Evolutionary conservation across 2,797 vertebrate species (phyloP).

Genomic region (Microctenopoma stevenorrisi): DNA sequence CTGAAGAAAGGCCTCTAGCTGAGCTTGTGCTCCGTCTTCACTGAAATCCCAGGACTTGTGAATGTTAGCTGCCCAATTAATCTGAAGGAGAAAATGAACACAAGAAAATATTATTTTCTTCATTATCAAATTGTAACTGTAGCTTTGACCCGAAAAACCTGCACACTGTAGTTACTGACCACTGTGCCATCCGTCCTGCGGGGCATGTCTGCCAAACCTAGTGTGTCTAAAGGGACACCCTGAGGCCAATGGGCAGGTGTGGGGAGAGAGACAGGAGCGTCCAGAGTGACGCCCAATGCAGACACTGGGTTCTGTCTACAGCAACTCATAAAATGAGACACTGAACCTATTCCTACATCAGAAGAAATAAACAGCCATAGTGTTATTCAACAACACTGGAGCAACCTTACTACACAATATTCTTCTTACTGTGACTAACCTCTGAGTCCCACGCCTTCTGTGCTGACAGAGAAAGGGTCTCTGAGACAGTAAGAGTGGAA

Average conservation of each 20-base stretch:
- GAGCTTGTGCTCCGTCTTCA: slow-evolving; percentile 77
- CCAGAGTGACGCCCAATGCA: slow-evolving; percentile 66
- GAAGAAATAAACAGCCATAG: neutral
- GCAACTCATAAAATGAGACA: slow-evolving; percentile 84
- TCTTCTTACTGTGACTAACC: slow-evolving; percentile 54
- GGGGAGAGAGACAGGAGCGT: slow-evolving; percentile 74
- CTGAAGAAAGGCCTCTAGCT: slow-evolving; percentile 73
- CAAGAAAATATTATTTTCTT: neutral
- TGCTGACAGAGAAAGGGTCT: slow-evolving; percentile 81
- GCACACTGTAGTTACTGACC: slow-evolving; percentile 56
- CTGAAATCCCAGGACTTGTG: slow-evolving; percentile 82
- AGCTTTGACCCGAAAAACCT: neutral
- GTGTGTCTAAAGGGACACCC: slow-evolving; percentile 59
- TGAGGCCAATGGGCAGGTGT: slow-evolving; percentile 72
- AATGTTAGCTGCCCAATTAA: slow-evolving; percentile 83
- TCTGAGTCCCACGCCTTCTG: slow-evolving; percentile 81
- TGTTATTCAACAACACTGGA: neutral
- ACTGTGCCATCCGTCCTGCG: slow-evolving; percentile 80
- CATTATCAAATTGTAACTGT: neutral
- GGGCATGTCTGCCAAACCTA: slow-evolving; percentile 79
- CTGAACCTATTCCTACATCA: slow-evolving; percentile 81
- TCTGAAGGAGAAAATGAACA: slow-evolving; percentile 54
- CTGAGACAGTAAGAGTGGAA: slow-evolving; percentile 82
- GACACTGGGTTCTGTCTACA: slow-evolving; percentile 75
- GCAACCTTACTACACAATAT: neutral